Evolutionary conservation across 2,797 vertebrate species (phyloP), one percentile per base, ranked within the genome.

Genomic region (Carapus acus): DNA sequence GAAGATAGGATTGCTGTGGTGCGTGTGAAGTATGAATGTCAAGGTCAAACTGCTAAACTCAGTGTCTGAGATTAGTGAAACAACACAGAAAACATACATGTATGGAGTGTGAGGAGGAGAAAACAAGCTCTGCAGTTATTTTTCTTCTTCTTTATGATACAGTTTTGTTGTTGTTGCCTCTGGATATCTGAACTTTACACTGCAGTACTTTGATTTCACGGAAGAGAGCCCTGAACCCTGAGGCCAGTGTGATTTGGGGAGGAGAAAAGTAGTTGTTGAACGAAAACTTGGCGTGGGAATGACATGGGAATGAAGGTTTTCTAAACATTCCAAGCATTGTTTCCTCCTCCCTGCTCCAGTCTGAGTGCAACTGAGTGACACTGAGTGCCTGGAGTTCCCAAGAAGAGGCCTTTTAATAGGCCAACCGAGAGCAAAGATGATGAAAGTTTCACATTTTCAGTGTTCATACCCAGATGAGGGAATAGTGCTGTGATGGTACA

Each of bases 241-340:
- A 69, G 79, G 22, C 53, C 55, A 64, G 9, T 64, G 51, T 15
- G 24, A 3, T 4, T 62, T 52, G 58, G 22, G 49, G 39, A 57
- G 33, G 22, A 70, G 66, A n/a, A n/a, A 58, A 58, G 65, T 45
- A 58, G 51, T 54, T 59, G 63, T 64, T 59, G 65, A 71, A 63
- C 55, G 27, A 36, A 58, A 62, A 51, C 62, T 65, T 79, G 79
- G 80, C 75, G 72, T 80, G 80, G 76, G 80, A 84, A 77, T 83
- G 79, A 84, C 76, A n/a, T n/a, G n/a, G n/a, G n/a, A n/a, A n/a
- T 86, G 67, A 67, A 69, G 72, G 59, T 71, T 77, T 69, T 67
- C 54, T 51, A 49, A 73, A 78, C 81, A 88, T 88, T 88, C 86
- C 83, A 65, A 24, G 47, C 77, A 83, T 88, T 84, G 71, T 83